Conservation (phyloP, 2,797 vertebrate species). For the Sus cebifrons region DNA sequence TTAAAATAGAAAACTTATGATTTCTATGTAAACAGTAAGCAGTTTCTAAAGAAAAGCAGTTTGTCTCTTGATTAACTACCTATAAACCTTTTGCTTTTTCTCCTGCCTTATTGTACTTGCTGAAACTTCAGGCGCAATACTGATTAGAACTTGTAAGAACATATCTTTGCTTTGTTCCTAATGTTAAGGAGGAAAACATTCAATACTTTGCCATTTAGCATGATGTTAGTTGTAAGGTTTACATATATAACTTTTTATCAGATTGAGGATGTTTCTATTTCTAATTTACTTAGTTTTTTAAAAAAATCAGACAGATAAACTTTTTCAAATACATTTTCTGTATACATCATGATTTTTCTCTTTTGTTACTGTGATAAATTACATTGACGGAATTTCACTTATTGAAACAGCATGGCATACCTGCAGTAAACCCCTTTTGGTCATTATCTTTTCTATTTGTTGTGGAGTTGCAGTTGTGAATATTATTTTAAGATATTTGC, state of each 20-base stretch:
- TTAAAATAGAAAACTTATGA: slow-evolving; percentile 7
- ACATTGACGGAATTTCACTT: background rate
- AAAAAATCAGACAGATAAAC: background rate
- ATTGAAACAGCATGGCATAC: background rate
- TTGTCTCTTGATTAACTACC: background rate
- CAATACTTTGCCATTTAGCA: background rate
- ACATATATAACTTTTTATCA: background rate
- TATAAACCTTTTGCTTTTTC: background rate
- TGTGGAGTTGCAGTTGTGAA: background rate
- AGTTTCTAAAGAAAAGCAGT: slow-evolving; percentile 25
- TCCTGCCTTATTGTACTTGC: background rate
- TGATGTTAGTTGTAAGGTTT: background rate
- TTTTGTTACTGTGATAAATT: slow-evolving; percentile 3
- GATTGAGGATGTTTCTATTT: background rate
- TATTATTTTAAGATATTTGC: slow-evolving; percentile 21
- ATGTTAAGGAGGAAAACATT: background rate
- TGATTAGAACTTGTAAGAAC: background rate
- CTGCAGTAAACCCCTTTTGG: background rate
- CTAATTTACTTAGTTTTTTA: background rate
- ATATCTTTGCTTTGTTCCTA: background rate
- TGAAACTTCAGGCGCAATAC: background rate
- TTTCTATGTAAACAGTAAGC: slow-evolving; percentile 1
- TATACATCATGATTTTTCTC: background rate
- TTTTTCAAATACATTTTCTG: background rate
- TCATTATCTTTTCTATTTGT: background rate